phyloP scores from a whole-genome alignment of 2,113 vertebrate species.

The Silurus meridionalis region DNA sequence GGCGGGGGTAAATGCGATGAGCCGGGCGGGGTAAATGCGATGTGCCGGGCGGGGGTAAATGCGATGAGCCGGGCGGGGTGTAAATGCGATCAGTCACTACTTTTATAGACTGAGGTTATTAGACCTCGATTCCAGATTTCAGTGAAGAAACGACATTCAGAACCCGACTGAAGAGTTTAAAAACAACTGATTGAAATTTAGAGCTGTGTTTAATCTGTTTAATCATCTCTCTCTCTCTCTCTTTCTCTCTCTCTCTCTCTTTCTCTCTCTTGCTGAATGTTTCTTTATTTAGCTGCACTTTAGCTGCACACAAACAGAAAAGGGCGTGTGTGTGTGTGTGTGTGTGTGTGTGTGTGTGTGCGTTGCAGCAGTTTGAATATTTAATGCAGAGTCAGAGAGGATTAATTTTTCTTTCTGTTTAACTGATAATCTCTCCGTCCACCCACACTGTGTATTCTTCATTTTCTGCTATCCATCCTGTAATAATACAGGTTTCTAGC shows the following conservation, averaged over 20 bases:
- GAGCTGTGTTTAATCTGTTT: no score
- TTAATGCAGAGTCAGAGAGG: neutral
- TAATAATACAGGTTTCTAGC: neutral
- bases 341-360: neutral
- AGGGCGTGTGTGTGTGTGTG: neutral
- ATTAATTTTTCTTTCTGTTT: slow-evolving; percentile 1
- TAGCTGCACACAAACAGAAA: neutral
- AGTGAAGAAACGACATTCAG: no score
- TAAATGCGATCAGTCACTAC: no score
- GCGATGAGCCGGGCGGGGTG: no score
- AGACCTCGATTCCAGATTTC: no score
- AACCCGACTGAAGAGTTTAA: no score
- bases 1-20: no score
- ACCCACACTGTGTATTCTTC: neutral
- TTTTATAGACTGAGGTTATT: no score
- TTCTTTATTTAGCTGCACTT: slow-evolving; percentile 11
- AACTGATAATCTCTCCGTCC: neutral
- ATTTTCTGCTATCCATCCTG: neutral
- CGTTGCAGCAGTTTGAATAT: slow-evolving; percentile 8
- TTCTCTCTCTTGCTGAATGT: neutral
- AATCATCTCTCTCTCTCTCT: no score
- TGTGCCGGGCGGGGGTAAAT: no score
- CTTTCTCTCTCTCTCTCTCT: neutral
- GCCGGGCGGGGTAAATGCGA: no score
- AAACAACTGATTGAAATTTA: no score